Evolutionary conservation across 1,140 invertebrate species (phyloP), one percentile per base, ranked within the genome.

Genomic region (Drosophila ironensis): DNA sequence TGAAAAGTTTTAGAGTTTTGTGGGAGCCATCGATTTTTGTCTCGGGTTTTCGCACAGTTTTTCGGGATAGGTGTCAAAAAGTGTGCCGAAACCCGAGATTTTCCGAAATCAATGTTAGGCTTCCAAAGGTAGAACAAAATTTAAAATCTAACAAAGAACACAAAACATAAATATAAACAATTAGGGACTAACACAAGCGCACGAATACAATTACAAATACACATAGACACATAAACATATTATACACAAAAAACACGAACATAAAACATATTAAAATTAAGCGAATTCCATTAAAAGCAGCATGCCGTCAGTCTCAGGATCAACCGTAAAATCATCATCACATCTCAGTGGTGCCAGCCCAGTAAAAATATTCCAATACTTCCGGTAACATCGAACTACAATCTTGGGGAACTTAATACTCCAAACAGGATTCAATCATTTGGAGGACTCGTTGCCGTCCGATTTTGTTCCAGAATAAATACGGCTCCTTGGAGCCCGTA

Each of bases 391-490:
- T 24, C 19, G n/a, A n/a, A n/a, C n/a, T 12, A 9, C 9, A 37
- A 8, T 37, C 35, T n/a, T n/a, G n/a, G n/a, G n/a, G n/a, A n/a
- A n/a, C n/a, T n/a, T n/a, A 80, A 35, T 89, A 89, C 54, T 89
- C 88, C 67, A 89, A 19, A 41, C 78, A 72, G 4, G 74, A 37
- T 56, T 90, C 89, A 16, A 90, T 89, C 52, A 73, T 67, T 50
- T 88, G 86, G 17, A 89, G 59, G 16, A 90, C 78, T 4, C 89
- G 81, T 66, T 90, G 89, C 27, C 89, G 78, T 22, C 89, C 89
- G 53, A 90, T 87, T 63, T 88, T 89, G 66, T 90, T 90, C 89
- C 89, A 90, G 63, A 90, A 87, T 16, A 90, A 48, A 71, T 89
- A 64, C 1, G 88, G 70, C 40, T 88, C 72, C n/a, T 44, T 51